Conservation (phyloP, 2,797 vertebrate genomes). For the Mergus octosetaceus region DNA sequence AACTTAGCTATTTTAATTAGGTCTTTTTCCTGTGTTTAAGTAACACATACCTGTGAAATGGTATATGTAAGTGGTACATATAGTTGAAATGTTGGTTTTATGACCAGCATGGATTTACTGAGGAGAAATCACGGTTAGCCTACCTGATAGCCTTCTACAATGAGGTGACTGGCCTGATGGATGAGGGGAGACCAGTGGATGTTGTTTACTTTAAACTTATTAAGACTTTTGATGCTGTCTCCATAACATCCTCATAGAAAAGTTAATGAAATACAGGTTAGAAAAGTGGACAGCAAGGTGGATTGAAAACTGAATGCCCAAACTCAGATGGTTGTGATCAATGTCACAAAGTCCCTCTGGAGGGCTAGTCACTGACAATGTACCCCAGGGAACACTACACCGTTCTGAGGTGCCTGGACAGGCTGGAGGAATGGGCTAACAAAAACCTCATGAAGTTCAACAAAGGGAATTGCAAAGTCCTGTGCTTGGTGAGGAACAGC, state of each 20-base stretch:
- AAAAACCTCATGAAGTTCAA: background rate
- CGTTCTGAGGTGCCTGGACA: no score
- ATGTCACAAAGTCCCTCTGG: background rate
- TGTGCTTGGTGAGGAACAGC: fast-evolving
- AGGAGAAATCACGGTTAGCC: background rate
- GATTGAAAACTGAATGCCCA: background rate
- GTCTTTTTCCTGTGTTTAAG: background rate
- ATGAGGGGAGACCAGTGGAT: background rate
- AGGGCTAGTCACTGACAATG: background rate
- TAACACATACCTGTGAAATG: background rate
- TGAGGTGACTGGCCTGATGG: background rate
- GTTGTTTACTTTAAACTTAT: background rate
- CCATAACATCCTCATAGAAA: background rate
- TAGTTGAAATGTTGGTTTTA: background rate
- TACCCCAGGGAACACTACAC: background rate
- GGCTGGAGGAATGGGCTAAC: no score
- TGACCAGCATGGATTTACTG: background rate
- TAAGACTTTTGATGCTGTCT: background rate
- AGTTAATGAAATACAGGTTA: background rate
- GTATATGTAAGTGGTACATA: background rate
- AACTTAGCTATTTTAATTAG: background rate
- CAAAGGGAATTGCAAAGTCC: background rate
- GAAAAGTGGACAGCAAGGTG: background rate
- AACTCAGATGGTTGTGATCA: background rate
- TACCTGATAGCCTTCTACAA: background rate